These are phyloP conservation scores for Sebastes diploproa DNA, from an alignment of 2,797 vertebrate genomes.

Conservation along the genomic window DNA sequence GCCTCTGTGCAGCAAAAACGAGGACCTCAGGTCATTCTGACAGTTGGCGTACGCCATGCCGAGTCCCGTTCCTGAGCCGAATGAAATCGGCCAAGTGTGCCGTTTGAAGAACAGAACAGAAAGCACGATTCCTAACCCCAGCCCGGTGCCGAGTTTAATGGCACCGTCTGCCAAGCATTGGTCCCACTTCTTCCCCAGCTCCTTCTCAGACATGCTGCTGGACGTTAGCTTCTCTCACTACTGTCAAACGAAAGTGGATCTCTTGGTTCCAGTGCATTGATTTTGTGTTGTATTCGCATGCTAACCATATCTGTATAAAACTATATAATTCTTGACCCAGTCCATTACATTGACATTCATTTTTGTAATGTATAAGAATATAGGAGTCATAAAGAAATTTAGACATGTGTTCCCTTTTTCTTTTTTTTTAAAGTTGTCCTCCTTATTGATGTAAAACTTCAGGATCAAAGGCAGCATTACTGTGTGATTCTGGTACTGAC, in stretches of 20 bases:
- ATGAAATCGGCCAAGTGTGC: too few relatives aligned
- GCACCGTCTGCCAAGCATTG: slow-evolving; percentile 81
- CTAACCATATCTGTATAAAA: not conserved
- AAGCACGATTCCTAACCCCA: slow-evolving; percentile 94
- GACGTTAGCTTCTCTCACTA: slow-evolving; percentile 49
- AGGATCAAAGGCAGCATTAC: not conserved
- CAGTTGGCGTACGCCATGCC: too few relatives aligned
- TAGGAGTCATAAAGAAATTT: not conserved
- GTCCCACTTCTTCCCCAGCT: slow-evolving; percentile 84
- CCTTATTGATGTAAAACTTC: not conserved
- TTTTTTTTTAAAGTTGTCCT: not conserved
- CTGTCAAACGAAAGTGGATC: slow-evolving; percentile 50
- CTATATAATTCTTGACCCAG: not conserved
- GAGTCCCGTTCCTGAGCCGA: too few relatives aligned
- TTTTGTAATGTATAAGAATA: not conserved
- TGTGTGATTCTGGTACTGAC: slow-evolving; percentile 77
- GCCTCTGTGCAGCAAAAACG: too few relatives aligned
- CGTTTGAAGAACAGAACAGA: slow-evolving; percentile 98
- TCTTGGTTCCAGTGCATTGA: not conserved
- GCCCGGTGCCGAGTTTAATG: slow-evolving; percentile 87
- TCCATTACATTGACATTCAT: not conserved
- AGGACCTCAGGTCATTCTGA: too few relatives aligned
- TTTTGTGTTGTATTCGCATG: not conserved
- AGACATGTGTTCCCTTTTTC: not conserved
- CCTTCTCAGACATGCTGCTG: slow-evolving; percentile 84